phyloP scores from a whole-genome alignment of 64 coral and sea anemone species.

The Stylophora pistillata region DNA sequence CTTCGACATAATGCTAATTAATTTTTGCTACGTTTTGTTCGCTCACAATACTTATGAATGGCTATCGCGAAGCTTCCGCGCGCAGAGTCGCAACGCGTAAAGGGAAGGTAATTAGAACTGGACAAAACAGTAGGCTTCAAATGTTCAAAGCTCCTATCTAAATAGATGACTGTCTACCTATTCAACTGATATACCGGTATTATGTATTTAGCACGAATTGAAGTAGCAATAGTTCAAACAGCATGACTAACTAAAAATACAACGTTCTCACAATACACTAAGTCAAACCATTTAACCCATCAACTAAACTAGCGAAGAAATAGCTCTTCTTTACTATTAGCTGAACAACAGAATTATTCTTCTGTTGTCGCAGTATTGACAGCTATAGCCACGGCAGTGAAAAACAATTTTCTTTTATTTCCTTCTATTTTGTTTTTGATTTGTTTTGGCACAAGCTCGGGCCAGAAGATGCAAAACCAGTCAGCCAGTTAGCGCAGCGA shows the following conservation, averaged over 20 bases:
- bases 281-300: not conserved
- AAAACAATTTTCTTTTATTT: too few relatives aligned
- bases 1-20: too few relatives aligned
- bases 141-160: too few relatives aligned
- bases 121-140: too few relatives aligned
- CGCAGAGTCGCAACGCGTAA: too few relatives aligned
- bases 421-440: too few relatives aligned
- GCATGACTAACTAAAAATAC: not conserved
- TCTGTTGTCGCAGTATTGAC: not conserved
- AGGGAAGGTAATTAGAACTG: too few relatives aligned
- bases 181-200: not conserved
- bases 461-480: not conserved
- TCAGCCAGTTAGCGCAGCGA: not conserved
- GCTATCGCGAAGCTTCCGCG: too few relatives aligned
- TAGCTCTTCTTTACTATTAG: not conserved
- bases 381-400: too few relatives aligned
- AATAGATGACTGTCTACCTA: too few relatives aligned
- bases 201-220: not conserved
- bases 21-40: too few relatives aligned
- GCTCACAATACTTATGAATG: too few relatives aligned
- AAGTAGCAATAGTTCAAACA: not conserved
- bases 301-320: not conserved
- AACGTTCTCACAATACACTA: not conserved
- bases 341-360: not conserved
- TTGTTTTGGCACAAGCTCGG: not conserved